Evolutionary conservation across 2,888 invertebrate genomes (phyloP), one percentile per base, ranked within the genome.

Genomic region (Nomada hirtipes): DNA sequence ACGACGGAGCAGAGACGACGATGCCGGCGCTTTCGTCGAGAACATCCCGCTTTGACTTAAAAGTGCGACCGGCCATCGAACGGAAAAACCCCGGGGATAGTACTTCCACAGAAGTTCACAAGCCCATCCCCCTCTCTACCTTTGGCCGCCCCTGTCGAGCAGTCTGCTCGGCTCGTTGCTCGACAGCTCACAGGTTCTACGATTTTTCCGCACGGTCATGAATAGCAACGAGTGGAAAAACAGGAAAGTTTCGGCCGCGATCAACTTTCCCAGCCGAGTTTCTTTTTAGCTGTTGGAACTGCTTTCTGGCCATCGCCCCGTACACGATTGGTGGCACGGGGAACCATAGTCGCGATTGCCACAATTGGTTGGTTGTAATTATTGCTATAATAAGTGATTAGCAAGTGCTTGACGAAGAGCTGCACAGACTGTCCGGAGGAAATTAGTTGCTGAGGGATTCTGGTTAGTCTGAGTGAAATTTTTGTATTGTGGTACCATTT

Each of bases 141-240:
- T 10, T 18, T 4, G n/a, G 15, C 4, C 20, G 26, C 11, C 2
- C 67, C 44, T 50, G 53, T 52, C 82, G 77, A 70, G 55, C 86
- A 64, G 61, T 67, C 81, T 53, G 44, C 65, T 55, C 59, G 61
- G 59, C 71, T 53, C 73, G 67, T 64, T 76, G 60, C 86, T 64
- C 85, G 78, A 79, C 83, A 74, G 68, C 79, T 75, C 67, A 74
- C 82, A 60, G 77, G 79, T 84, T 85, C 88, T 82, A 87, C 90
- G 88, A 91, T 91, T 91, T 91, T 91, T 88, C 88, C 85, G 88
- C 82, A 85, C 85, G 82, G 88, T 88, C 91, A 91, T 91, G 91
- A 91, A 91, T 91, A 91, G 90, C 91, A 91, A 91, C 90, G 90
- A 91, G 89, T 88, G 88, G 90, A 89, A 91, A 91, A 91, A 91